Percentiles rank a stretch among this genome's conserved stretches.
Evolutionary conservation across 1,140 invertebrate species (phyloP).

Genomic region (Euglossa dilemma): DNA sequence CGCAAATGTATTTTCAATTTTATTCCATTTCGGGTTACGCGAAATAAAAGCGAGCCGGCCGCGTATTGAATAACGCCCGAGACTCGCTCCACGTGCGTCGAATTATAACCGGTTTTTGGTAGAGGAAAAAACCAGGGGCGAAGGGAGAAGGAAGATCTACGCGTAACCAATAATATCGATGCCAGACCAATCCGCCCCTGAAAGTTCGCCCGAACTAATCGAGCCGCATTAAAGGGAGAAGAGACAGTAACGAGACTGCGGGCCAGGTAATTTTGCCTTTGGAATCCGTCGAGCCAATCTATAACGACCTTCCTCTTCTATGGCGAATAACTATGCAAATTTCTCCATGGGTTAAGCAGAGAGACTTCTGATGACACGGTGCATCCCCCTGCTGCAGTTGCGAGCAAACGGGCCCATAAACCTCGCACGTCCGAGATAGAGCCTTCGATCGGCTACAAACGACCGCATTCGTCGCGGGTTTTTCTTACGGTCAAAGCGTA

Average conservation of each 20-base stretch:
- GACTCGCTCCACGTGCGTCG: background rate
- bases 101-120: background rate
- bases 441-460: background rate
- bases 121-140: background rate
- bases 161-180: background rate
- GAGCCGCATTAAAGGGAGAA: too few relatives aligned
- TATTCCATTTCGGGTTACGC: conserved; percentile 1
- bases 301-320: conserved; percentile 71
- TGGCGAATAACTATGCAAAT: conserved; percentile 76
- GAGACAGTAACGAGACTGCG: conserved; percentile 24
- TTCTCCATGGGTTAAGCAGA: conserved; percentile 64
- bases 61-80: conserved; percentile 13
- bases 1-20: conserved; percentile 7
- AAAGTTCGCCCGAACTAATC: conserved; percentile 16
- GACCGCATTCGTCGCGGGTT: background rate
- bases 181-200: background rate
- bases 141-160: too few relatives aligned
- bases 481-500: too few relatives aligned
- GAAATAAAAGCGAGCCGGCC: background rate
- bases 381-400: conserved; percentile 36
- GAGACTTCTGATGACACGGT: conserved; percentile 54
- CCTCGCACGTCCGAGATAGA: conserved; percentile 53
- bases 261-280: conserved; percentile 60
- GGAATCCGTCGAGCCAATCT: conserved; percentile 54
- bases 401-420: conserved; percentile 56